Evolutionary conservation across 2,888 invertebrate species (phyloP).

Genomic region (Acanthosepion lycidas): DNA sequence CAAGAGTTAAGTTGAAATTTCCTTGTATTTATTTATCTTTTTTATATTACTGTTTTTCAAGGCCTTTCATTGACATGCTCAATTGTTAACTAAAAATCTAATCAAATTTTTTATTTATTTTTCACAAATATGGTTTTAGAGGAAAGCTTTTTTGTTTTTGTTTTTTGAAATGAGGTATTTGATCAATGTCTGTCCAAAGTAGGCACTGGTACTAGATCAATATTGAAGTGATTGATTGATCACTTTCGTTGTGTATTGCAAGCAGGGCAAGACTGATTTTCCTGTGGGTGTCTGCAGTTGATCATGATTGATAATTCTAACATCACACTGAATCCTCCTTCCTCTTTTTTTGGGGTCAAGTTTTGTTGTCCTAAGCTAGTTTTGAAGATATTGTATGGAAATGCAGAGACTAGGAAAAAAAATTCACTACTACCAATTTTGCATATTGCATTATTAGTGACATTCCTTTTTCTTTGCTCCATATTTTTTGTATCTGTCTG

Average conservation of each 20-base stretch:
- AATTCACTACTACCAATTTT: too few relatives aligned
- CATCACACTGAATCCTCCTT: background rate
- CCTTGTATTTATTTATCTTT: background rate
- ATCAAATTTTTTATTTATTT: background rate
- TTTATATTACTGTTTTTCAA: background rate
- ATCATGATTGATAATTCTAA: background rate
- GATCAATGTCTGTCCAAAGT: background rate
- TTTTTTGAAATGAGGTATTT: background rate
- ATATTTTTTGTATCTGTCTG: too few relatives aligned
- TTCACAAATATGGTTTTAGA: background rate
- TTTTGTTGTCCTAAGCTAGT: background rate
- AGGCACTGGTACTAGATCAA: background rate
- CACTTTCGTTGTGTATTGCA: background rate
- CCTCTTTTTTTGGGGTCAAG: background rate
- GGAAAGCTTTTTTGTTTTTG: background rate
- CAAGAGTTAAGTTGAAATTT: background rate
- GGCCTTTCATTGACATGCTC: background rate
- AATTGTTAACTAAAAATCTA: background rate
- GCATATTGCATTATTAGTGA: too few relatives aligned
- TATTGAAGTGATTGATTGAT: slow-evolving; percentile 20
- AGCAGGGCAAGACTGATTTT: background rate
- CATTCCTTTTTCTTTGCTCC: too few relatives aligned
- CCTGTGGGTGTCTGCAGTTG: background rate
- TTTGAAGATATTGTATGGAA: too few relatives aligned
- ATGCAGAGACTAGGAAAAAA: too few relatives aligned